Evolutionary conservation across 2,888 invertebrate genomes (phyloP), one percentile per base, ranked within the genome.

Genomic region (Drosophila eohydei): DNA sequence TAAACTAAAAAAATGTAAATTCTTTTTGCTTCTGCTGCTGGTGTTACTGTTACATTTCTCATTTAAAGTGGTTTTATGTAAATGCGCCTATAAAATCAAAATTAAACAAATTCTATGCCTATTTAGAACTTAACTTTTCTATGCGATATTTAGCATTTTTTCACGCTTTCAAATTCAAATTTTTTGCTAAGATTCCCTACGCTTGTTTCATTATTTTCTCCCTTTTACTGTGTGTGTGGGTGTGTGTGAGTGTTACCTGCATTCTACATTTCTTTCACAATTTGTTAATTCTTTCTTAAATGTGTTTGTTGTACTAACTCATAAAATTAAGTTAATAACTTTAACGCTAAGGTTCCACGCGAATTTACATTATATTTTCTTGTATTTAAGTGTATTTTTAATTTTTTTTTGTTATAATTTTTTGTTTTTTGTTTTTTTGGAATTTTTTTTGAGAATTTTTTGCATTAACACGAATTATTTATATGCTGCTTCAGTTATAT

Each of bases 21-120:
- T 48, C 52, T 56, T 70, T 9, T 48, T 59, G 54, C 30, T 62
- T 55, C 50, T 65, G 55, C 32, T 58, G 50, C 46, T 65, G 54
- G 58, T 21, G 21, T 21, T 21, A 21, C 21, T 21, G 21, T 62
- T 67, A 43, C 56, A 68, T 58, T 78, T 78, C 41, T 67, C 54
- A 41, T 60, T 46, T 55, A 43, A 74, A 58, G 21, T 76, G 66
- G 40, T 40, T 77, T 66, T 51, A 71, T 82, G 64, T 88, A 89
- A 85, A 87, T 85, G 84, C 88, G 71, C 70, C 75, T 81, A 71
- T 72, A 74, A 85, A 81, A 71, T 11, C 48, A 16, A 71, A 62
- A 60, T 69, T 71, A 66, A 85, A 72, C 70, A 72, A 80, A 67
- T 59, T 71, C 59, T 73, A 58, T 64, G 51, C 41, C 64, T 81